Conservation (phyloP, 2,113 vertebrate genomes). For the Lepisosteus oculatus region DNA sequence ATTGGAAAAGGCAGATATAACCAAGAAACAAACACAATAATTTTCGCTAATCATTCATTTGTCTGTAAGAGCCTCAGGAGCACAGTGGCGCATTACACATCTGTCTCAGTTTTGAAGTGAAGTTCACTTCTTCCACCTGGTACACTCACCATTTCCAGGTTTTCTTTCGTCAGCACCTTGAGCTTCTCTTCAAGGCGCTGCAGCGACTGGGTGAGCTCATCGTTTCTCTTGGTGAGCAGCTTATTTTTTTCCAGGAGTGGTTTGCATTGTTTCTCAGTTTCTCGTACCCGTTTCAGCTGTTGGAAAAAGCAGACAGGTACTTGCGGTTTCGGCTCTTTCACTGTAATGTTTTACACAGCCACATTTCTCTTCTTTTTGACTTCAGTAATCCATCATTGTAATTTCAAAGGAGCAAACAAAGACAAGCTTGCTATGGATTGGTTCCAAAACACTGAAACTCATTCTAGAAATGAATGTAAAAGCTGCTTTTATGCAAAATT, state of each 20-base stretch:
- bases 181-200: constrained; percentile 94
- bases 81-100: too few relatives aligned
- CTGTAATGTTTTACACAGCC: too few relatives aligned
- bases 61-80: background rate
- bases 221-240: constrained; percentile 90
- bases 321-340: background rate
- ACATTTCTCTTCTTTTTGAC: too few relatives aligned
- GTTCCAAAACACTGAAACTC: too few relatives aligned
- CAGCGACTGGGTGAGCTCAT: constrained; percentile 86
- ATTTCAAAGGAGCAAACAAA: background rate
- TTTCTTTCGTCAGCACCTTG: constrained; percentile 85
- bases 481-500: too few relatives aligned
- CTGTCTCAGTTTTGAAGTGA: too few relatives aligned
- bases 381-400: background rate
- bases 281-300: constrained; percentile 90
- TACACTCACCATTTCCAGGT: constrained; percentile 87
- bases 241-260: constrained; percentile 97
- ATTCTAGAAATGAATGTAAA: too few relatives aligned
- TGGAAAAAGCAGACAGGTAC: constrained; percentile 8
- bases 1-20: background rate
- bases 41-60: background rate
- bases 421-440: too few relatives aligned
- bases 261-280: constrained; percentile 94
- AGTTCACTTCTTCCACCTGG: background rate
- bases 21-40: too few relatives aligned